Base-by-base conservation (phyloP, 2,888 invertebrate species). In the Heliconius ismenius region DNA sequence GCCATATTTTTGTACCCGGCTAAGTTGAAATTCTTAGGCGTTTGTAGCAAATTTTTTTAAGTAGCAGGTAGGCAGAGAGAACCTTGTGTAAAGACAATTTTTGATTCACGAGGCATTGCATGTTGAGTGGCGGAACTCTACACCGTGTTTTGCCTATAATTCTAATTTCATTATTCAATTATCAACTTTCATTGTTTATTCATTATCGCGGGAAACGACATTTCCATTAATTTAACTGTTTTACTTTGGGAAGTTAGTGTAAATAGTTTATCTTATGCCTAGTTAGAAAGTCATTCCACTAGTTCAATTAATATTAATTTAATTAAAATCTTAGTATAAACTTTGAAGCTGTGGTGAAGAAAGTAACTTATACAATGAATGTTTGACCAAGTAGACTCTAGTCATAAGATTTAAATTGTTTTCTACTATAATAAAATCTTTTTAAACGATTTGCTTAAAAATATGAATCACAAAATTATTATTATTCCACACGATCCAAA, bases 231-330 rank as follows among this genome's bases (percentile, higher is more conserved):
- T 63, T 63, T 63, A 49, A 49, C 21, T 54, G 28, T 69, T 64
- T 63, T 64, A 64, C 73, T 64, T 64, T 21, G 64, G 21, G 15
- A 73, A 64, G 49, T 73, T 64, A 73, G 63, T 63, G 64, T 64
- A 73, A 73, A 73, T 64, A 73, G 73, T 73, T 73, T 73, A 49
- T 73, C 49, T 73, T 73, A 49, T 26, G 28, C 18, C 73, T 49
- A 21, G 63, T 63, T 73, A 49, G 13, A 32, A 49, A 62, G 36
- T 62, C 32, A 58, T 62, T 73, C 39, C 18, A 73, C 62, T 60
- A 24, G 60, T 39, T 73, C 39, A 39, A 28, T 69, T 69, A 69
- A 28, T 54, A 69, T 54, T 69, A 54, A 69, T 69, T 69, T 2
- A 69, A 69, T 54, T 69, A 32, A 69, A 69, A 28, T 69, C 21